These are phyloP conservation scores for Thalassoma bifasciatum DNA, from an alignment of 2,113 vertebrate species.

Conservation along the genomic window DNA sequence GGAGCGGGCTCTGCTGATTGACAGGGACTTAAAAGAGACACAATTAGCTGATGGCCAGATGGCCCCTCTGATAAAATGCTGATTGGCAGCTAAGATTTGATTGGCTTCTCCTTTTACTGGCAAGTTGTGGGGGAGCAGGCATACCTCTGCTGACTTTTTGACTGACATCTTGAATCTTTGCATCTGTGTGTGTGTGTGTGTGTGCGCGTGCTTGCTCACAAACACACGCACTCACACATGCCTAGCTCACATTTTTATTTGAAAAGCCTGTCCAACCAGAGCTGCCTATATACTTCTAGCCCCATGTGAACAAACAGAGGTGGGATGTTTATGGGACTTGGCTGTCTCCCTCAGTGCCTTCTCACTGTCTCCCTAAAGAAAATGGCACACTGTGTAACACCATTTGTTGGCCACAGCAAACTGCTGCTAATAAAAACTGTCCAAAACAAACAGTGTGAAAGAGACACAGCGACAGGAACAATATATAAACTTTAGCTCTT, in stretches of 20 bases:
- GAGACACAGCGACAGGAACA: background rate
- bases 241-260: conserved; percentile 65
- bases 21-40: conserved; percentile 80
- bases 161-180: conserved; percentile 66
- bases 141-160: conserved; percentile 72
- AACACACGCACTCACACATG: background rate
- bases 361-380: conserved; percentile 63
- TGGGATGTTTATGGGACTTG: conserved; percentile 71
- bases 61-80: conserved; percentile 78
- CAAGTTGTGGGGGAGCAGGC: conserved; percentile 29
- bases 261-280: conserved; percentile 55
- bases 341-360: conserved; percentile 65
- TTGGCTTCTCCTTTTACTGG: conserved; percentile 76
- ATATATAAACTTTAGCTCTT: background rate
- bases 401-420: conserved; percentile 70
- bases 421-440: conserved; percentile 55
- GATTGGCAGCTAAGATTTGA: conserved; percentile 80
- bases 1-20: conserved; percentile 68
- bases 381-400: conserved; percentile 68
- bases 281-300: conserved; percentile 55
- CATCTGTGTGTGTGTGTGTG: conserved; percentile 26
- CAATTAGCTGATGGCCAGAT: conserved; percentile 81
- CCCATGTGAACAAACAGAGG: conserved; percentile 81
- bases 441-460: conserved; percentile 46
- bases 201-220: background rate